Base-by-base conservation (phyloP, 92 coral and sea anemone genomes). In the Micromussa lordhowensis region DNA sequence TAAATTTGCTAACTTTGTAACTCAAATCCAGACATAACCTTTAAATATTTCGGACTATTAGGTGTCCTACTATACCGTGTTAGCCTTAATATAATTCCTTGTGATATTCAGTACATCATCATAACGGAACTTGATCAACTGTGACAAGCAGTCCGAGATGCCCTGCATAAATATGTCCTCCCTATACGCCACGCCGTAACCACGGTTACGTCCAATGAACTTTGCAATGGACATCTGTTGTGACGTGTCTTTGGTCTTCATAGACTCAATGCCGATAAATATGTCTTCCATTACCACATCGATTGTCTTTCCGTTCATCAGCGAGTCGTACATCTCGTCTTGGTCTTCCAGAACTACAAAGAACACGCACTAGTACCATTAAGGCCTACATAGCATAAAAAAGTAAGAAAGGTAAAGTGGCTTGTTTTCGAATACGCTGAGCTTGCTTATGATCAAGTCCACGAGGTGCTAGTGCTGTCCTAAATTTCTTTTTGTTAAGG, bases 71-170 rank as follows among this genome's bases (percentile, higher is more conserved):
- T 55, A 13, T 61, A 59, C 74, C 74, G 35, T 61, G n/a, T 61
- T 79, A 29, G 82, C 69, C 30, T 59, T 53, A 0, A 79, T 54
- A 49, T 79, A 79, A 58, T 58, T 79, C 36, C 82, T 79, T 55
- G 82, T 79, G 38, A 79, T 79, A 7, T 55, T 54, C 16, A 79
- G 69, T n/a, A 79, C 82, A 29, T 79, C 82, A 79, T 54, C 55
- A 28, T 54, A 54, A 57, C 82, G 82, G 48, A 79, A 79, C 68
- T 79, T 79, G 82, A 79, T 79, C 82, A 79, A 68, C 16, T 16
- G 29, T 5, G 82, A 54, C 31, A 79, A 18, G 19, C 82, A 79
- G 32, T 34, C 82, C 13, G 82, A 54, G 24, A 79, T 34, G 7
- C 24, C 31, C 14, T 79, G 3, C 11, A 4, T 16, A 9, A 79